These are phyloP conservation scores for Morus bassanus DNA, from an alignment of 2,797 vertebrate species.

Conservation along the genomic window DNA sequence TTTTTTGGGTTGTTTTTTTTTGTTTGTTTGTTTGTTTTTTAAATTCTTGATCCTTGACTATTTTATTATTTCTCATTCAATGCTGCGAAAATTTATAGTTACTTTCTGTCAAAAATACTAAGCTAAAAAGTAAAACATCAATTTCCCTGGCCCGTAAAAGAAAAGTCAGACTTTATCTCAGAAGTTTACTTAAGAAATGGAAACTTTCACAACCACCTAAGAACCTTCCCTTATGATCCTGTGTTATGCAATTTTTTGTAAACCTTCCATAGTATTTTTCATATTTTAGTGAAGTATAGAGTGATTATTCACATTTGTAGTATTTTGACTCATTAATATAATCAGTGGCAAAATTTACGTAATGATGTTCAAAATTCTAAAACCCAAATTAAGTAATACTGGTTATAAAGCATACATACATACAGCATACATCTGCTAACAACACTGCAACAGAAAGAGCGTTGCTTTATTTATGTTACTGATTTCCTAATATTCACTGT, in stretches of 20 bases:
- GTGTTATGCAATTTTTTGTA: background rate
- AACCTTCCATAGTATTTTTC: background rate
- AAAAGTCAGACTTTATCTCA: background rate
- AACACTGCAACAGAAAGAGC: background rate
- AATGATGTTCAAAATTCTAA: background rate
- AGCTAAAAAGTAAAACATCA: background rate
- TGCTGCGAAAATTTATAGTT: background rate
- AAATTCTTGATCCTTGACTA: background rate
- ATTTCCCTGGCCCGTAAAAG: background rate
- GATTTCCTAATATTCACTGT: background rate
- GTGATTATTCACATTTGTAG: background rate
- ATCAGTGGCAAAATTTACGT: background rate
- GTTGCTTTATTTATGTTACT: background rate
- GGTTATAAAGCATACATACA: background rate
- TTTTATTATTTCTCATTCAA: background rate
- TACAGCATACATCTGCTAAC: background rate
- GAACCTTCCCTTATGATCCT: background rate
- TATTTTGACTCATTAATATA: background rate
- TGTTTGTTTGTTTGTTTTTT: background rate
- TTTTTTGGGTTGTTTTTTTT: background rate
- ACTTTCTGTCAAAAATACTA: background rate
- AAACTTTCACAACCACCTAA: background rate
- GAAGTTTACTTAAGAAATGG: background rate
- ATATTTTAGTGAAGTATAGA: background rate
- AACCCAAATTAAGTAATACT: background rate